Percentiles rank a stretch among this genome's conserved stretches.
These are phyloP conservation scores for Slavum lentiscoides DNA, from an alignment of 2,888 invertebrate species.

Conservation along the genomic window DNA sequence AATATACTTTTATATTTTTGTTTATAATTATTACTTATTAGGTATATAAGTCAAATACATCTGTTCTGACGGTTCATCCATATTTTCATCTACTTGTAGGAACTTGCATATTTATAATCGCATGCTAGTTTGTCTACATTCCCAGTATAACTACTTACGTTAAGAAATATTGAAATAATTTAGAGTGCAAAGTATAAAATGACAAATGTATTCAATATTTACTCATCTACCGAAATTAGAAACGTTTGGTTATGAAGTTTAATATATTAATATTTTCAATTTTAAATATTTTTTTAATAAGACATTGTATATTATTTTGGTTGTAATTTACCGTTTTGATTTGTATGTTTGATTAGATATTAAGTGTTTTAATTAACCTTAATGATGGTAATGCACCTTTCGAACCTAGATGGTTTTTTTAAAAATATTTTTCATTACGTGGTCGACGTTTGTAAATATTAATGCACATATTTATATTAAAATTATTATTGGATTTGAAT, in stretches of 20 bases:
- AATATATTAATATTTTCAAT: background rate
- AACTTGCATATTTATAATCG: background rate
- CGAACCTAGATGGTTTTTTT: too few relatives aligned
- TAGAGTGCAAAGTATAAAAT: too few relatives aligned
- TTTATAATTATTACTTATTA: background rate
- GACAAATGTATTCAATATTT: too few relatives aligned
- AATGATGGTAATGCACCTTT: too few relatives aligned
- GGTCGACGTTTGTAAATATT: too few relatives aligned
- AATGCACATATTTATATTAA: too few relatives aligned
- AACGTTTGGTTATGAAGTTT: background rate
- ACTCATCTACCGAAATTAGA: too few relatives aligned
- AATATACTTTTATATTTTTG: slow-evolving; percentile 4
- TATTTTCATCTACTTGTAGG: background rate
- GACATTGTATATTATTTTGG: background rate
- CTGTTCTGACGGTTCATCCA: background rate
- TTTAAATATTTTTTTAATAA: background rate
- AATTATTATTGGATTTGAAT: too few relatives aligned
- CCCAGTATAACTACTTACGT: background rate
- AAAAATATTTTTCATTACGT: too few relatives aligned
- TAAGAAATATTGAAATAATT: too few relatives aligned
- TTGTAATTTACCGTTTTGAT: background rate
- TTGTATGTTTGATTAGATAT: background rate
- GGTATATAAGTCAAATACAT: background rate
- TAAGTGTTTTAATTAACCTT: background rate
- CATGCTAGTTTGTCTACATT: background rate